A percentile compares a stretch with the other conserved stretches of the same genome.
phyloP scores from a whole-genome alignment of 2,888 invertebrate species.

The Isoperla grammatica region DNA sequence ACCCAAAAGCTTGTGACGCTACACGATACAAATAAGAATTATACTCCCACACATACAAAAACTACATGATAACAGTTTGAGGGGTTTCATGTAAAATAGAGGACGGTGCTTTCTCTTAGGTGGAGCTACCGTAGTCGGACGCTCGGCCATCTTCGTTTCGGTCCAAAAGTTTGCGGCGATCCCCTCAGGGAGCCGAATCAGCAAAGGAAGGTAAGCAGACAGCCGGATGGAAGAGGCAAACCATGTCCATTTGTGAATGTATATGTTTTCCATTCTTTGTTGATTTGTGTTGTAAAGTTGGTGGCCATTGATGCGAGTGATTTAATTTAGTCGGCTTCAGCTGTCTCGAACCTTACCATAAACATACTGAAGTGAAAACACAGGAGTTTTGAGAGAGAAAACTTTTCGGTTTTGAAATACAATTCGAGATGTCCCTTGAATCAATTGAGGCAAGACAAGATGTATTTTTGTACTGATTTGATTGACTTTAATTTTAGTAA shows the following conservation, averaged over 20 bases:
- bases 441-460: too few species aligned
- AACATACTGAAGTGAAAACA: too few species aligned
- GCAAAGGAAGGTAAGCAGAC: conserved; percentile 6
- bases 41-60: neutral
- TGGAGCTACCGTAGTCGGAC: too few species aligned
- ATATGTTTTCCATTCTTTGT: conserved; percentile 18
- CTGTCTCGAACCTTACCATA: neutral
- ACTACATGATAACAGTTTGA: neutral
- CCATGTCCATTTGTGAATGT: conserved; percentile 11
- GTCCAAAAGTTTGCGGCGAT: conserved; percentile 17
- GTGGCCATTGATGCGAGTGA: neutral
- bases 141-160: conserved; percentile 14
- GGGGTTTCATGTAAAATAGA: neutral
- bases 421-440: too few species aligned
- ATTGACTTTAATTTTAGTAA: too few species aligned
- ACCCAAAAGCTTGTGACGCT: too few species aligned
- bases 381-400: too few species aligned
- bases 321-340: neutral
- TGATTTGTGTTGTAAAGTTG: conserved; percentile 23
- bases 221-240: conserved; percentile 10
- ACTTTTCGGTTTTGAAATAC: too few species aligned
- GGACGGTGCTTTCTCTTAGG: conserved; percentile 12
- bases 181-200: conserved; percentile 15
- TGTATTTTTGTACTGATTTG: too few species aligned
- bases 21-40: neutral